These are phyloP conservation scores for Hemibagrus wyckioides DNA, from an alignment of 2,113 vertebrate species.

Conservation along the genomic window DNA sequence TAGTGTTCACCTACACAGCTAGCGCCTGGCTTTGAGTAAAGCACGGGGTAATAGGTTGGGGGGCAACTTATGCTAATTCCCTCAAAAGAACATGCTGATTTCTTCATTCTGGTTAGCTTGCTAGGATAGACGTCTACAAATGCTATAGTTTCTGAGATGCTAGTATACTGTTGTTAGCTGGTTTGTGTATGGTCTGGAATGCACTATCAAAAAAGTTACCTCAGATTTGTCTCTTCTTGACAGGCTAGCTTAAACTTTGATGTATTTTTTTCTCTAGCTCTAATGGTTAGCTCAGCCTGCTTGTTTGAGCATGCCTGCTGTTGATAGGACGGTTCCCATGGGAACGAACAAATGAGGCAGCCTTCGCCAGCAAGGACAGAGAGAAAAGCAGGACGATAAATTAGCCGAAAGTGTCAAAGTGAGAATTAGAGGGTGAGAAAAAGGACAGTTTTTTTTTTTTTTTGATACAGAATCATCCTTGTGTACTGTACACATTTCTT, in stretches of 20 bases:
- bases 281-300: slow-evolving; percentile 68
- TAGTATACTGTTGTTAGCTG: not conserved
- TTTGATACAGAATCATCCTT: slow-evolving; percentile 48
- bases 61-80: not conserved
- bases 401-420: slow-evolving; percentile 71
- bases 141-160: not conserved
- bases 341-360: slow-evolving; percentile 70
- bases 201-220: not conserved
- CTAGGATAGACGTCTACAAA: not conserved
- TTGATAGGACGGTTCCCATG: slow-evolving; percentile 78
- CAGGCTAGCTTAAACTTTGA: slow-evolving; percentile 42
- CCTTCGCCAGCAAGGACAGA: slow-evolving; percentile 60
- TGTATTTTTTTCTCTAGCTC: not conserved
- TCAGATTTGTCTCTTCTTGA: slow-evolving; percentile 49
- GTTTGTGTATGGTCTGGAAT: not conserved
- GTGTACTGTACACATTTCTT: slow-evolving; percentile 23
- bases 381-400: slow-evolving; percentile 70
- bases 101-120: too few species aligned
- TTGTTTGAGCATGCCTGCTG: slow-evolving; percentile 76
- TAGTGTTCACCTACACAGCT: slow-evolving; percentile 35
- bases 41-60: not conserved
- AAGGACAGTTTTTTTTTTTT: slow-evolving; percentile 2
- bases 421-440: slow-evolving; percentile 57
- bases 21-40: slow-evolving; percentile 1
- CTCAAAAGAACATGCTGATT: not conserved